Conservation (phyloP, 64 coral and sea anemone species). For the Orbicella faveolata region DNA sequence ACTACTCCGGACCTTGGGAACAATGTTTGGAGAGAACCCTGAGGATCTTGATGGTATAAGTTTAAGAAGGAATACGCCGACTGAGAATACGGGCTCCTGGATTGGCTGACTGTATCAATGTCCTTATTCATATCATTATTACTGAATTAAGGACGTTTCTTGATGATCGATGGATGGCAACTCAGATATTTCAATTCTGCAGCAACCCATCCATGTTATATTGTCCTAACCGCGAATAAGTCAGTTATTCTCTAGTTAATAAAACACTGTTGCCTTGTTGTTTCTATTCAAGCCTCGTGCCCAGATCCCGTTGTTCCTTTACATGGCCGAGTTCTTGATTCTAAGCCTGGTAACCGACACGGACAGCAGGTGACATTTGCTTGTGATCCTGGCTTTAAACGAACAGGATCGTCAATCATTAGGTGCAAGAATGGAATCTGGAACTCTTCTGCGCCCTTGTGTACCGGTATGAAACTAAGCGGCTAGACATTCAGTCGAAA, state of each 20-base stretch:
- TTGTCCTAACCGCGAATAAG: too few relatives aligned
- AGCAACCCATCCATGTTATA: too few relatives aligned
- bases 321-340: neutral
- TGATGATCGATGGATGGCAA: too few relatives aligned
- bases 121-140: too few relatives aligned
- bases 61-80: neutral
- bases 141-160: too few relatives aligned
- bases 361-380: neutral
- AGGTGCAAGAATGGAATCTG: conserved; percentile 55
- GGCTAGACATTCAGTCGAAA: neutral
- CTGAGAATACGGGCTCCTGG: neutral
- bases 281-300: neutral
- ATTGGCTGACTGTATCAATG: too few relatives aligned
- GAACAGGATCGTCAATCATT: conserved; percentile 25
- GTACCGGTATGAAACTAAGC: neutral
- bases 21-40: too few relatives aligned
- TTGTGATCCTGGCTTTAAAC: conserved; percentile 7
- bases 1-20: too few relatives aligned
- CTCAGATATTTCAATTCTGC: too few relatives aligned
- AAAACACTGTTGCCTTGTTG: neutral
- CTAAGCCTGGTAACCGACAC: neutral
- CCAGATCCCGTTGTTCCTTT: neutral
- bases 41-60: neutral
- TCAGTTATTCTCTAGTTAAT: neutral
- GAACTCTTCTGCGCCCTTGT: conserved; percentile 14